phyloP scores from a whole-genome alignment of 2,113 vertebrate species.

The Gasterosteus aculeatus region DNA sequence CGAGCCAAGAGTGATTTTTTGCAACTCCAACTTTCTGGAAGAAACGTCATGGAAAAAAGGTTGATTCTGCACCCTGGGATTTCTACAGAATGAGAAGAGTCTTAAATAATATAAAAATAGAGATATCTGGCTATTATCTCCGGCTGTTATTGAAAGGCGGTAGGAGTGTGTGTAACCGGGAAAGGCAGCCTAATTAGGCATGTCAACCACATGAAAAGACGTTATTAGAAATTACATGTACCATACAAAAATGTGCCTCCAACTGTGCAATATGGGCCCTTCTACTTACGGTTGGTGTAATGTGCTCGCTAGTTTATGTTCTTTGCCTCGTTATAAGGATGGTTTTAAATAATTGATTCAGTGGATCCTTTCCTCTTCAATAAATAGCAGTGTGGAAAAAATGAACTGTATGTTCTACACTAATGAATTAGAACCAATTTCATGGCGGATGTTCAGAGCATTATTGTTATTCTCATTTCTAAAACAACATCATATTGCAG shows the following conservation, averaged over 20 bases:
- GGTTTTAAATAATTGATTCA: constrained; percentile 54
- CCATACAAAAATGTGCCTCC: not conserved
- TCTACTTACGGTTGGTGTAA: constrained; percentile 1
- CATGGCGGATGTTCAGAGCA: not conserved
- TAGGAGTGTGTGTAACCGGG: not conserved
- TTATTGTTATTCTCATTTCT: constrained; percentile 18
- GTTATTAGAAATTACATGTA: not conserved
- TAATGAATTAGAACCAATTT: constrained; percentile 40
- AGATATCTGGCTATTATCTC: not conserved
- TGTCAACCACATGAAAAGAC: not conserved
- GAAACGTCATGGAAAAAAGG: not conserved
- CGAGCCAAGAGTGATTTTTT: not conserved
- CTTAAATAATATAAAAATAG: not conserved
- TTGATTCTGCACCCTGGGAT: not conserved
- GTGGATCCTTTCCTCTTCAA: constrained; percentile 20
- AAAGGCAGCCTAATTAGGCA: not conserved
- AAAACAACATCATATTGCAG: constrained; percentile 1
- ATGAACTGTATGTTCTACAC: constrained; percentile 15
- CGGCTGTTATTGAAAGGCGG: not conserved
- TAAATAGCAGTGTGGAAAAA: constrained; percentile 19
- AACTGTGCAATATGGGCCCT: not conserved
- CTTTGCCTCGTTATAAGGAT: constrained; percentile 36
- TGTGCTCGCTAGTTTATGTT: constrained; percentile 23
- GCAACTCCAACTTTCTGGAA: not conserved
- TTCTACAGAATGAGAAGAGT: not conserved